phyloP scores from a whole-genome alignment of 2,797 vertebrate species.

The Florisuga fusca region DNA sequence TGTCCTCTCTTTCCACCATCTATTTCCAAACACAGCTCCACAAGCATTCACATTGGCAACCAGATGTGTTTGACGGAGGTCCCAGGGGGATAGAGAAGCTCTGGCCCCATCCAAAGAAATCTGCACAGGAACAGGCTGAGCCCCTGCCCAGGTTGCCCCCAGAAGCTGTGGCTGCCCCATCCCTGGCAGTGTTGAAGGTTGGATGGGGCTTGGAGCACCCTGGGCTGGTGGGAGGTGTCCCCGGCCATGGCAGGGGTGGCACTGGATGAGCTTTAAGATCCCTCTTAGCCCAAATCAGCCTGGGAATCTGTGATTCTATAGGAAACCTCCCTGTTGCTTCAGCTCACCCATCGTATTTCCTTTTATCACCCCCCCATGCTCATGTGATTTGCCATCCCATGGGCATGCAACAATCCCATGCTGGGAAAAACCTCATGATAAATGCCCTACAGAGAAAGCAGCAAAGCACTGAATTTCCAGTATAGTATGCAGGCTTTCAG shows the following conservation, averaged over 20 bases:
- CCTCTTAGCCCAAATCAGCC: no score
- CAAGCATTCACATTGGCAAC: neutral
- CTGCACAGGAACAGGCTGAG: neutral
- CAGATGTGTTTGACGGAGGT: neutral
- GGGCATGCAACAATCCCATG: neutral
- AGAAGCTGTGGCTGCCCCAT: no score
- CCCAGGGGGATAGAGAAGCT: neutral
- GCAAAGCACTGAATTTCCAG: neutral
- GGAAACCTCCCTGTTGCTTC: accelerated
- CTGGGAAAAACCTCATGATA: neutral
- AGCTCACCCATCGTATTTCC: neutral
- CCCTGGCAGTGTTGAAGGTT: no score
- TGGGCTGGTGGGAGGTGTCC: no score
- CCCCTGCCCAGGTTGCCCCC: no score
- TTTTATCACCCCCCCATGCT: neutral
- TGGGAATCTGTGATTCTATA: no score
- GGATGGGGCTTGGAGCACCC: no score
- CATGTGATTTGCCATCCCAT: neutral
- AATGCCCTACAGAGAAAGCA: neutral
- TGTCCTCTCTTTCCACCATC: neutral
- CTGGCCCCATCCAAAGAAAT: neutral
- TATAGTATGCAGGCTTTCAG: neutral
- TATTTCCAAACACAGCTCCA: neutral
- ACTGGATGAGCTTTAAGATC: no score
- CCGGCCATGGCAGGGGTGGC: no score